Evolutionary conservation across 2,113 vertebrate species (phyloP), one percentile per base, ranked within the genome.

Genomic region (Copsychus sechellarum): DNA sequence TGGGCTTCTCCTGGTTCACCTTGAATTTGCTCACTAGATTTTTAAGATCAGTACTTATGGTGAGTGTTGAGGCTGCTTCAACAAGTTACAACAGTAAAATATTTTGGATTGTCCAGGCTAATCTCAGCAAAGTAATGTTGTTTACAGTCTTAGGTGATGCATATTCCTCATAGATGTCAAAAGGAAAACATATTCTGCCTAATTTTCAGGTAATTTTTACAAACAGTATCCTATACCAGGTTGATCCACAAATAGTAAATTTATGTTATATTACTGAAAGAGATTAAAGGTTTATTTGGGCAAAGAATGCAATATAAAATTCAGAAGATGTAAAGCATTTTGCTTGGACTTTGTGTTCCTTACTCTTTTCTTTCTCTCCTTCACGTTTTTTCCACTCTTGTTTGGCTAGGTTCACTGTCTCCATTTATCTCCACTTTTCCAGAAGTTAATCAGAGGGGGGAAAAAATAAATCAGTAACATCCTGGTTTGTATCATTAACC

Each of bases 251-350:
- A 84, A 77, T 25, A 61, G 42, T 87, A 81, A 25, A 95, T 93
- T 48, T 94, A 86, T 86, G 53, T 48, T 84, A 45, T 36, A 48
- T 66, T 96, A 76, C 6, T 92, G 62, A 92, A 92, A 84, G 60
- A 83, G 9, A 60, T 73, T 90, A 85, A 66, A 91, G 86, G 84
- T 90, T 76, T 78, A 34, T 36, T 74, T 72, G 79, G 48, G 54
- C 43, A 85, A 79, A 92, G 23, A 92, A 56, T 33, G 15, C 29
- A 69, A 29, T 1, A 86, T 25, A 84, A 54, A 86, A 92, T 81
- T 76, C 90, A 79, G 64, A 85, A 85, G 56, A 81, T 33, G 5
- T 34, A 62, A 81, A 86, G 33, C 47, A 67, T 57, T 83, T 86
- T 85, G 20, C 51, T 48, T 85, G 42, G 14, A 64, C n/a, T 78